A percentile compares a stretch with the other conserved stretches of the same genome.
phyloP scores from a whole-genome alignment of 2,113 vertebrate genomes.

The Hydropotes inermis region DNA sequence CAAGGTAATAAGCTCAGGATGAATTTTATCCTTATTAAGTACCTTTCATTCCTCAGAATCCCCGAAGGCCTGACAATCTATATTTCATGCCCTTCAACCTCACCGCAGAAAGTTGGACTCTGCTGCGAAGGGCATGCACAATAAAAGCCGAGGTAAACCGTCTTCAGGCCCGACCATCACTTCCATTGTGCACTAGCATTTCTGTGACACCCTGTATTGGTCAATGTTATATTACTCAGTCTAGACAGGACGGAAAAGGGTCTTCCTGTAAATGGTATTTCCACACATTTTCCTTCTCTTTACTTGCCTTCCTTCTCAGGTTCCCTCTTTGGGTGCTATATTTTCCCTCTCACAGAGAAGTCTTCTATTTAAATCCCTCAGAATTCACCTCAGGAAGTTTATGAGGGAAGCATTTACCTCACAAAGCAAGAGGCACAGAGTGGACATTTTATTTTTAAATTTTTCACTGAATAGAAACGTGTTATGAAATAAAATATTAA shows the following conservation, averaged over 20 bases:
- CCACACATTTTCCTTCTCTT: slow-evolving; percentile 3
- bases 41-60: slow-evolving; percentile 46
- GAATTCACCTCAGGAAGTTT: background rate
- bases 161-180: background rate
- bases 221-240: slow-evolving; percentile 32
- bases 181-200: background rate
- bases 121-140: background rate
- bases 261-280: slow-evolving; percentile 50
- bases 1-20: background rate
- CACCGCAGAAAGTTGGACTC: slow-evolving; percentile 33
- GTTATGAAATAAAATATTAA: slow-evolving; percentile 9
- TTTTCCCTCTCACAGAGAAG: slow-evolving; percentile 25
- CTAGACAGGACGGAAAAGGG: slow-evolving; percentile 48
- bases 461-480: background rate
- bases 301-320: background rate
- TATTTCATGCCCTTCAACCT: slow-evolving; percentile 29
- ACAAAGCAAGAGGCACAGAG: background rate
- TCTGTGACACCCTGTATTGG: background rate
- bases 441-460: background rate
- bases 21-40: slow-evolving; percentile 49
- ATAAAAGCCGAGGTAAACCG: background rate
- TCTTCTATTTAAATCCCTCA: background rate
- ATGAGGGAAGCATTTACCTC: background rate
- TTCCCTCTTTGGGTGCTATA: slow-evolving; percentile 10
- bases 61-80: slow-evolving; percentile 29